Evolutionary conservation across 2,888 invertebrate species (phyloP), one percentile per base, ranked within the genome.

Genomic region (Philhelius pedissequus): DNA sequence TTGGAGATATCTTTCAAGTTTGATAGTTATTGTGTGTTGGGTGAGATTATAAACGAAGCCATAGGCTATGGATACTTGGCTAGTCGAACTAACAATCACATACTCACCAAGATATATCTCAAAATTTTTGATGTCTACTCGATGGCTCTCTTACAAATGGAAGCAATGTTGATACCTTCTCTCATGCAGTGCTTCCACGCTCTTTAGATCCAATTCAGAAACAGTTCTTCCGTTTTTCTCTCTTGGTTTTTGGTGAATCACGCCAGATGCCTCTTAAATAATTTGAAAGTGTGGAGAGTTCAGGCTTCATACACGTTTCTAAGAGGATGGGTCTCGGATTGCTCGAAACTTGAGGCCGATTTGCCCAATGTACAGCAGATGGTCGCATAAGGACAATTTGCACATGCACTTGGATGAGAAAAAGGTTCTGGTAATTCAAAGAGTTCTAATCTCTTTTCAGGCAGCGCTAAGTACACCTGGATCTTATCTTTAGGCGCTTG

Each of bases 341-440:
- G 90, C 54, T 92, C 88, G 2, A 93, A 90, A 0, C 92, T 91
- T 7, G 93, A 89, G 76, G 94, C 92, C 88, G 92, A 94, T 93
- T 93, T 94, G 6, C 96, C 92, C 91, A 95, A 96, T 1, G 95
- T 89, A 22, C 95, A 94, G 89, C 98, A 98, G 68, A 97, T 91
- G 0, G 94, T 94, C 52, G 95, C 94, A 89, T 97, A 96, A 0
- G 95, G 93, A 87, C 97, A 97, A 52, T 93, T 94, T 0, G 92
- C 89, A 90, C 98, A 98, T 0, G 94, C 94, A 66, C 92, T 93
- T 60, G 93, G 93, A 89, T 95, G 95, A 88, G 94, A 94, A 45
- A 98, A 95, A 0, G 97, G 97, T 25, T 95, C 94, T 0, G 98
- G 98, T 62, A 98, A 90, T 79, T 92, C 89, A 50, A 92, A 87